Conservation (phyloP, 1,140 invertebrate species). For the Paralvinella palmiformis region DNA sequence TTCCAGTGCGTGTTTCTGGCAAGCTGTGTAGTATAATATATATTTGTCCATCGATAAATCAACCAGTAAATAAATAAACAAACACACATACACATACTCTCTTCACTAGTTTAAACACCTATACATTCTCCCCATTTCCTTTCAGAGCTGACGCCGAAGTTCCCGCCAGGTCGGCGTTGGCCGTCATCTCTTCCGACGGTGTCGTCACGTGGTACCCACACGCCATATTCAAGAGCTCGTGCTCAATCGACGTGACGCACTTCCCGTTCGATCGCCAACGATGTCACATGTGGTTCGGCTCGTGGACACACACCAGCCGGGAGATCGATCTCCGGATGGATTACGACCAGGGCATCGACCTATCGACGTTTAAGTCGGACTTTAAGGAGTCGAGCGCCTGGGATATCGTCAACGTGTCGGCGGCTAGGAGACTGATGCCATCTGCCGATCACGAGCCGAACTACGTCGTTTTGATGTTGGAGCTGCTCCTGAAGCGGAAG, state of each 20-base stretch:
- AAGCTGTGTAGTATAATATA: not conserved
- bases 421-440: not conserved
- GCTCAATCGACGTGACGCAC: conserved; percentile 59
- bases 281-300: conserved; percentile 59
- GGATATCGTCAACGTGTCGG: conserved; percentile 5
- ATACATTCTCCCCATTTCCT: no score
- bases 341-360: conserved; percentile 21
- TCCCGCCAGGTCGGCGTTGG: not conserved
- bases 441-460: not conserved
- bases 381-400: conserved; percentile 2
- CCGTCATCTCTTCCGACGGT: not conserved
- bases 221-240: conserved; percentile 60
- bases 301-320: conserved; percentile 55
- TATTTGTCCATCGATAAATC: no score
- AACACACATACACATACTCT: not conserved
- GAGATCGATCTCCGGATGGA: conserved; percentile 54
- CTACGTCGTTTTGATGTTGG: conserved; percentile 14
- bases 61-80: no score
- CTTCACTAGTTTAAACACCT: no score
- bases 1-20: no score
- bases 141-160: not conserved
- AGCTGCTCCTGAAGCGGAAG: conserved; percentile 17
- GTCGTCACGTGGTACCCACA: conserved; percentile 60
- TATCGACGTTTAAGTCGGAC: conserved; percentile 8
- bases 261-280: conserved; percentile 68